Conservation (phyloP, 2,113 vertebrate genomes). For the Xiphorhynchus elegans region DNA sequence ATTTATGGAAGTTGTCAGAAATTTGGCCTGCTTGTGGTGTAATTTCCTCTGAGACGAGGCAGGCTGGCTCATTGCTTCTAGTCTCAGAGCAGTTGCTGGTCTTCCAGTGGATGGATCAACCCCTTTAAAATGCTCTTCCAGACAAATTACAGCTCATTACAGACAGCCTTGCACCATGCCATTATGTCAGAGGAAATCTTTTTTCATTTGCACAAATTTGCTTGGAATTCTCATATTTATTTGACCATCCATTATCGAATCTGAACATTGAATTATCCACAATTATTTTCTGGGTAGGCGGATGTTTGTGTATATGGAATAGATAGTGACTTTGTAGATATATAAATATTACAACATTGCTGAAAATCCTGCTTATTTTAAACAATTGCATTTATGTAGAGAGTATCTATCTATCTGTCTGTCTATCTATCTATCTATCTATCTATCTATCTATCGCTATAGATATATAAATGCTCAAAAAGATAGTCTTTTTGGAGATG, state of each 20-base stretch:
- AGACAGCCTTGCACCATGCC: conserved; percentile 93
- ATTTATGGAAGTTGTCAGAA: conserved; percentile 99
- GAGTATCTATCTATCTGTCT: background rate
- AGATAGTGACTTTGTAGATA: conserved; percentile 71
- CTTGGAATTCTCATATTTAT: conserved; percentile 99
- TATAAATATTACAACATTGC: conserved; percentile 67
- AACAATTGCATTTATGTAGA: conserved; percentile 47
- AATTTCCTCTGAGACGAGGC: conserved; percentile 87
- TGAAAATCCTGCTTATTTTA: conserved; percentile 66
- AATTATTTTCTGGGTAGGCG: conserved; percentile 94
- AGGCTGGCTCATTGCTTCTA: conserved; percentile 81
- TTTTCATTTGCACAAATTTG: conserved; percentile 99
- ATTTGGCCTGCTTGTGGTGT: conserved; percentile 87
- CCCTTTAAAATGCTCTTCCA: conserved; percentile 91
- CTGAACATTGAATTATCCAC: conserved; percentile 97
- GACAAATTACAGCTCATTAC: conserved; percentile 99
- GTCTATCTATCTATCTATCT: background rate
- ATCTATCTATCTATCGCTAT: background rate
- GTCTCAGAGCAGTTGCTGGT: conserved; percentile 80
- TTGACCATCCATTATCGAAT: conserved; percentile 98
- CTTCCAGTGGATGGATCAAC: conserved; percentile 82
- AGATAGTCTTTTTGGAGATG: conserved; percentile 42
- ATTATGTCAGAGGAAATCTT: conserved; percentile 99
- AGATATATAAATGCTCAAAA: background rate
- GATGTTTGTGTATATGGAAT: conserved; percentile 89